These are phyloP conservation scores for Pediacus dermestoides DNA, from an alignment of 2,888 invertebrate genomes.

Conservation along the genomic window DNA sequence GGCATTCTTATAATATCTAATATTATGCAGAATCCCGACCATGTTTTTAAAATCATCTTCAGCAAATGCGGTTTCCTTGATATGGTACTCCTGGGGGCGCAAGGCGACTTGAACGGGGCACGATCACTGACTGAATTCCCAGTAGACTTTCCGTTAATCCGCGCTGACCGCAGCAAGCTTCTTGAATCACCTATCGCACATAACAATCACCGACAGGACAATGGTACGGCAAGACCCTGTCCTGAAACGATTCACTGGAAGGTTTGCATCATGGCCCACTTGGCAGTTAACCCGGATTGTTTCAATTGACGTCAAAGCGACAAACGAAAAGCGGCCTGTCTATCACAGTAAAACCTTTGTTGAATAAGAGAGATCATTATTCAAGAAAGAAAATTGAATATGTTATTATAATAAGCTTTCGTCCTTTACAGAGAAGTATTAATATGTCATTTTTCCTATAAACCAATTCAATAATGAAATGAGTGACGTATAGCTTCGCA, in stretches of 20 bases:
- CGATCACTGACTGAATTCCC: slow-evolving; percentile 21
- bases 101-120: too few species aligned
- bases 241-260: slow-evolving; percentile 14
- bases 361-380: slow-evolving; percentile 31
- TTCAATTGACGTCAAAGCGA: slow-evolving; percentile 26
- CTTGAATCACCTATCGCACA: slow-evolving; percentile 39
- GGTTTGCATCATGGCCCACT: slow-evolving; percentile 28
- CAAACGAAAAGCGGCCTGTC: slow-evolving; percentile 24
- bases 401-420: slow-evolving; percentile 28
- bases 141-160: slow-evolving; percentile 31
- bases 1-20: too few species aligned
- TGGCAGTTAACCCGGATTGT: slow-evolving; percentile 32
- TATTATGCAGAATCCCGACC: too few species aligned
- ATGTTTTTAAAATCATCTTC: slow-evolving; percentile 36
- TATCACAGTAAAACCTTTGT: slow-evolving; percentile 21
- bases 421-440: slow-evolving; percentile 17
- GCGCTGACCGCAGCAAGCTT: slow-evolving; percentile 39
- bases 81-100: slow-evolving; percentile 33
- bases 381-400: slow-evolving; percentile 35
- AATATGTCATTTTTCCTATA: slow-evolving; percentile 26
- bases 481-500: slow-evolving; percentile 24
- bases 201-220: slow-evolving; percentile 36
- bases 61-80: slow-evolving; percentile 34
- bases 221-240: slow-evolving; percentile 15
- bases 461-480: slow-evolving; percentile 26